These are phyloP conservation scores for Dinocampus coccinellae DNA, from an alignment of 2,888 invertebrate genomes.

Conservation along the genomic window DNA sequence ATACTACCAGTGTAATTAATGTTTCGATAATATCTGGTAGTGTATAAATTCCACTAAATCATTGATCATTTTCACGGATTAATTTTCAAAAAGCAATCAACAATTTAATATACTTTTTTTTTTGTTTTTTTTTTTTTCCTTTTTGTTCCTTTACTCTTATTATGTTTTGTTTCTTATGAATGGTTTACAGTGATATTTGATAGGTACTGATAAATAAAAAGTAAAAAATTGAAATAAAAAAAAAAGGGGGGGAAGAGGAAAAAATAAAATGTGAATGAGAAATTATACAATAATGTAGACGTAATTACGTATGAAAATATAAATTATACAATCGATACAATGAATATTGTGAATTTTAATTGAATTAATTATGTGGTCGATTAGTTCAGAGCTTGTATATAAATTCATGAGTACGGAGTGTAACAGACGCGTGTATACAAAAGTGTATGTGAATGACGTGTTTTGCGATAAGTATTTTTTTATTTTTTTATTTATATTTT, in stretches of 20 bases:
- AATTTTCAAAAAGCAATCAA: slow-evolving; percentile 3
- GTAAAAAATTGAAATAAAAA: no score
- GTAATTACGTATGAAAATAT: neutral
- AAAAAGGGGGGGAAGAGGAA: no score
- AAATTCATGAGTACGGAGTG: no score
- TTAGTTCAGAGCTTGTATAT: neutral
- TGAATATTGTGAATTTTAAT: slow-evolving; percentile 13
- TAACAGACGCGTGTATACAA: slow-evolving; percentile 9
- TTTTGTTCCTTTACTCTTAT: neutral
- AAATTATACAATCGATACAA: slow-evolving; percentile 9
- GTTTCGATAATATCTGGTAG: slow-evolving; percentile 19
- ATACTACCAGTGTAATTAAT: slow-evolving; percentile 14
- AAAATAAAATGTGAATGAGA: no score
- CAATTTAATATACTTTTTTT: slow-evolving; percentile 3
- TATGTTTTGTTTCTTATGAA: neutral
- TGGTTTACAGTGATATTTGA: neutral
- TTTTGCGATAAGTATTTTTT: slow-evolving; percentile 41
- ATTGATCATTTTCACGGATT: slow-evolving; percentile 5
- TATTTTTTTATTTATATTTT: no score
- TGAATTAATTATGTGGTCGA: slow-evolving; percentile 25
- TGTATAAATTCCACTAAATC: slow-evolving; percentile 4
- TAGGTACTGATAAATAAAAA: neutral
- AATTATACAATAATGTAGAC: neutral
- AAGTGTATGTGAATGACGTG: slow-evolving; percentile 18
- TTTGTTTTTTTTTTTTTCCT: neutral